A percentile compares a stretch with the other conserved stretches of the same genome.
phyloP scores from a whole-genome alignment of 2,797 vertebrate genomes.

The Scarus forsteni region DNA sequence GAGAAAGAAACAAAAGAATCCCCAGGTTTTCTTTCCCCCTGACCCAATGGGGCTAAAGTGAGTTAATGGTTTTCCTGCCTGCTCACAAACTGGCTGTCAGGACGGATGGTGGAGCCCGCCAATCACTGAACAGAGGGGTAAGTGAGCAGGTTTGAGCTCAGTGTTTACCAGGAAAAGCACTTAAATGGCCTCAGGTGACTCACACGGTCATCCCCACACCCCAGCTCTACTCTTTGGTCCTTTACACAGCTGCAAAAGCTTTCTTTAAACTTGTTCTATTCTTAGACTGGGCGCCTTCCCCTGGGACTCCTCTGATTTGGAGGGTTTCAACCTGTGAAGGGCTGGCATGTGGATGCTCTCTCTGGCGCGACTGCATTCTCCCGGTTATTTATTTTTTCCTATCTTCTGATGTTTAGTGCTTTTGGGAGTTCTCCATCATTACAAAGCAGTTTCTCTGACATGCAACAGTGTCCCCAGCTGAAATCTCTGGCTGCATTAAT shows the following conservation, averaged over 20 bases:
- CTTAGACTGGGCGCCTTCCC: conserved; percentile 4
- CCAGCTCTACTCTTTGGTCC: conserved; percentile 1
- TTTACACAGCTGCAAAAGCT: conserved; percentile 35
- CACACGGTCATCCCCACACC: neutral
- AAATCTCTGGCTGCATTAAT: neutral
- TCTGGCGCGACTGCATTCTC: conserved; percentile 17
- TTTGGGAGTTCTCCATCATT: neutral
- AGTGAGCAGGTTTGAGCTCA: conserved; percentile 5
- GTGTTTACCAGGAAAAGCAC: conserved; percentile 51
- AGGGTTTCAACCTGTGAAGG: conserved; percentile 2
- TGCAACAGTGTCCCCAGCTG: neutral
- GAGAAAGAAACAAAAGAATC: neutral
- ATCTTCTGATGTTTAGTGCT: neutral
- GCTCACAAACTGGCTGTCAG: conserved; percentile 57
- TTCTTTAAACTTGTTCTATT: conserved; percentile 37
- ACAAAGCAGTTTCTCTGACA: conserved; percentile 6
- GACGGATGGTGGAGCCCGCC: conserved; percentile 44
- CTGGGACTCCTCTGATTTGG: neutral
- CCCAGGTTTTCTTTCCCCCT: conserved; percentile 17
- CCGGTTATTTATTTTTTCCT: conserved; percentile 15
- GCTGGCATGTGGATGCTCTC: conserved; percentile 1
- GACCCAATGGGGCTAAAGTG: conserved; percentile 2
- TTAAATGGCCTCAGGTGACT: conserved; percentile 33
- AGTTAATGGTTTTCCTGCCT: conserved; percentile 50
- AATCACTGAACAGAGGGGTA: conserved; percentile 51